Conservation (phyloP, 2,888 invertebrate genomes). For the Nesidiocoris tenuis region DNA sequence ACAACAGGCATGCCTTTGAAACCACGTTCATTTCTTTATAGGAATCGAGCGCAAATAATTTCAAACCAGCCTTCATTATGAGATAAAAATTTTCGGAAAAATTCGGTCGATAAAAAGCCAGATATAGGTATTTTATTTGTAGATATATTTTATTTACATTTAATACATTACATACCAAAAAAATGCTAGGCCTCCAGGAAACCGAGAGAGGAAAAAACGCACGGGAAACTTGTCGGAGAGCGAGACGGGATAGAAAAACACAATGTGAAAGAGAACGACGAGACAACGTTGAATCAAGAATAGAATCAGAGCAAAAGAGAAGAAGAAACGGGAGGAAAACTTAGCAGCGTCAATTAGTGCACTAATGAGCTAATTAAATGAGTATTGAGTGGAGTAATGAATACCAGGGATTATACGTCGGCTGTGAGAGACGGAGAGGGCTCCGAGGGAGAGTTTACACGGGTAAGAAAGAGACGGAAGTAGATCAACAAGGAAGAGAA, state of each 20-base stretch:
- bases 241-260: conserved; percentile 22
- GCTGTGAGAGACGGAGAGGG: conserved; percentile 11
- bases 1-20: too few relatives aligned
- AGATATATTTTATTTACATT: too few relatives aligned
- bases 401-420: conserved; percentile 52
- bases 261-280: conserved; percentile 29
- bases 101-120: too few relatives aligned
- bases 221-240: not conserved
- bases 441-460: not conserved
- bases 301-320: conserved; percentile 19
- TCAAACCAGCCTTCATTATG: too few relatives aligned
- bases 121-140: too few relatives aligned
- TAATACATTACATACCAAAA: too few relatives aligned
- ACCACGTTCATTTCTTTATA: too few relatives aligned
- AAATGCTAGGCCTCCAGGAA: too few relatives aligned
- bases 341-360: conserved; percentile 58
- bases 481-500: conserved; percentile 4
- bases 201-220: too few relatives aligned
- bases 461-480: conserved; percentile 1
- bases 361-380: conserved; percentile 60
- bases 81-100: too few relatives aligned
- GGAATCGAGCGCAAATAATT: too few relatives aligned
- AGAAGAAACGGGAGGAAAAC: conserved; percentile 49
- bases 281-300: not conserved
- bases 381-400: conserved; percentile 58